These are phyloP conservation scores for Botia kubotai DNA, from an alignment of 2,797 vertebrate species.

Conservation along the genomic window DNA sequence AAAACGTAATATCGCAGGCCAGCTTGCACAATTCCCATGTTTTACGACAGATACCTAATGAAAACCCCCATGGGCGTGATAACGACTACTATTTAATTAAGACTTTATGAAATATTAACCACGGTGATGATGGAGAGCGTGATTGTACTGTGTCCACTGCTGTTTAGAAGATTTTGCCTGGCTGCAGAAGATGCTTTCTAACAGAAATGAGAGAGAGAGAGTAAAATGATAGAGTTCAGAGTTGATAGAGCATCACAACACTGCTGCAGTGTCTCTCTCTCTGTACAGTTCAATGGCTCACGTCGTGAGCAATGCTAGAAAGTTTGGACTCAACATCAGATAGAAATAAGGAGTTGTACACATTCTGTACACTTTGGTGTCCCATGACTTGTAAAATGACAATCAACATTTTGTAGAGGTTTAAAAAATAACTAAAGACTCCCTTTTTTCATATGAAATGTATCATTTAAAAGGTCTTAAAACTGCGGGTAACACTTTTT, in stretches of 20 bases:
- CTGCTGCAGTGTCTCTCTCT: not conserved
- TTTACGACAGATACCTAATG: slow-evolving; percentile 84
- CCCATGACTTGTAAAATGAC: not conserved
- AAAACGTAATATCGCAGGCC: slow-evolving; percentile 72
- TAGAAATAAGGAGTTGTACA: not conserved
- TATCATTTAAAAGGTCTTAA: too few relatives aligned
- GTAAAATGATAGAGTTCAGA: not conserved
- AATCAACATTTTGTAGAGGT: not conserved
- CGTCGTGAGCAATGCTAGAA: not conserved
- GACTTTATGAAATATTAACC: slow-evolving; percentile 83
- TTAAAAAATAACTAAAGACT: not conserved
- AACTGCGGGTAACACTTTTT: too few relatives aligned
- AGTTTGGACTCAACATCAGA: not conserved
- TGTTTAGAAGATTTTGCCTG: slow-evolving; percentile 69
- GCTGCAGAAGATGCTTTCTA: slow-evolving; percentile 61
- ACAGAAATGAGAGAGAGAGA: slow-evolving; percentile 53
- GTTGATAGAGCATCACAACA: too few relatives aligned
- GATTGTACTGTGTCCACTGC: slow-evolving; percentile 70
- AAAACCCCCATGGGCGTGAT: slow-evolving; percentile 79
- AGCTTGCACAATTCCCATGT: slow-evolving; percentile 74
- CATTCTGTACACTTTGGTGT: not conserved
- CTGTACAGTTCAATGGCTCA: not conserved
- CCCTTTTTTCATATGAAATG: too few relatives aligned
- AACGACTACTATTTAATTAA: slow-evolving; percentile 83
- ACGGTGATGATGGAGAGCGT: slow-evolving; percentile 69